Evolutionary conservation across 2,113 vertebrate genomes (phyloP), one percentile per base, ranked within the genome.

Genomic region (Ceyx margarethae): DNA sequence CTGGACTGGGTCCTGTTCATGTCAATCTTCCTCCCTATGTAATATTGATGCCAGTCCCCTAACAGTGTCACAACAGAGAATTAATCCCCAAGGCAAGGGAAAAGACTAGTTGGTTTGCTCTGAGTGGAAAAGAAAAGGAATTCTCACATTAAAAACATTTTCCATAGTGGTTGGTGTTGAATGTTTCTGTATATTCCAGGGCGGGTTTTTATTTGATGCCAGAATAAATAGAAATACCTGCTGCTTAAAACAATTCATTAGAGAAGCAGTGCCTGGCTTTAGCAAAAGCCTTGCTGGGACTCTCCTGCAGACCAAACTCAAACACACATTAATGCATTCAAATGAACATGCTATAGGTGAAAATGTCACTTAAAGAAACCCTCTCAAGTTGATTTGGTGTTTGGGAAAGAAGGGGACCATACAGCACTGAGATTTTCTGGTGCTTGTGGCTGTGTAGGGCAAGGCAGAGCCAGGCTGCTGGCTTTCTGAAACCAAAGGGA

Each of bases 161-260:
- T 96, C 92, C 94, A 64, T 85, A 85, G 92, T 95, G 87, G 95
- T 95, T 95, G 56, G 2, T 92, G 78, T 94, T 92, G 94, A 96
- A 95, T 93, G 87, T 96, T 96, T 95, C 96, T 96, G 94, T 94
- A 74, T 93, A 93, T 96, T 96, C 96, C 94, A 95, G 95, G 95
- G 92, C 86, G 96, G 96, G 94, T 92, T 96, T 96, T 95, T 87
- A 89, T 87, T 93, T 92, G 84, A 82, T 94, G 96, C 94, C 95
- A 96, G 95, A 93, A 93, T 94, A 96, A 96, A 96, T 77, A 96
- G 94, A 92, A 96, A 95, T 96, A 96, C 94, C 96, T 96, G 95
- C 89, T 92, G 92, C 94, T 93, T 95, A 82, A 92, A 96, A 93
- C 95, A 96, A 94, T 95, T 93, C 94, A 94, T 96, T 94, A 95